Evolutionary conservation across 2,797 vertebrate species (phyloP), one percentile per base, ranked within the genome.

Genomic region (Vespertilio murinus): DNA sequence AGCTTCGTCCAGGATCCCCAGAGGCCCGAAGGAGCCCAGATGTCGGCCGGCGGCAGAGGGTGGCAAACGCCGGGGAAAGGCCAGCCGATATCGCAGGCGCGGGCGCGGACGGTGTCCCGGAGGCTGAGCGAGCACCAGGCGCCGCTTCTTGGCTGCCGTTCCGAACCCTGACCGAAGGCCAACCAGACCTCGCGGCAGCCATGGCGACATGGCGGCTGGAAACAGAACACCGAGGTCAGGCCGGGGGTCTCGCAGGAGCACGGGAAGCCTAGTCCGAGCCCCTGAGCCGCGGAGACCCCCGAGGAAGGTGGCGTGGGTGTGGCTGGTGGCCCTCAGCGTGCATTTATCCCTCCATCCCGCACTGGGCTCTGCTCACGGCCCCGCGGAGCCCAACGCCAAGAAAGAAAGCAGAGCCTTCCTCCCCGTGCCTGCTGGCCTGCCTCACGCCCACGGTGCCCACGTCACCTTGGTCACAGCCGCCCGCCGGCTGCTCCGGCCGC

Each of bases 341-440:
- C 84, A 1, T 95, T 95, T 65, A 56, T 96, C 86, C 90, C 70
- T 89, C n/a, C n/a, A n/a, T n/a, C n/a, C n/a, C n/a, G 67, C 40
- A 30, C 82, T 40, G 75, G 94, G 83, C 45, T 74, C 33, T 38
- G 28, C 77, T 67, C 17, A n/a, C 70, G 94, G 87, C 89, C 69
- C 79, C 92, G 33, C 8, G 91, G 80, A 89, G 54, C 14, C 28
- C 35, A 81, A 93, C 74, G 49, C 82, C 89, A 61, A 73, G 88
- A 86, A 91, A 95, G 94, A 86, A 91, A 95, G 94, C 88, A 95
- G 52, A 30, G 70, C 54, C 18, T 84, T 91, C 47, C 40, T 73
- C 47, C 40, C 93, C 20, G 89, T 83, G 13, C n/a, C n/a, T n/a
- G n/a, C n/a, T 42, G 42, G 42, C 42, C 42, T 42, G n/a, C n/a